Base-by-base conservation (phyloP, 2,113 vertebrate genomes). In the Hippolais icterina region DNA sequence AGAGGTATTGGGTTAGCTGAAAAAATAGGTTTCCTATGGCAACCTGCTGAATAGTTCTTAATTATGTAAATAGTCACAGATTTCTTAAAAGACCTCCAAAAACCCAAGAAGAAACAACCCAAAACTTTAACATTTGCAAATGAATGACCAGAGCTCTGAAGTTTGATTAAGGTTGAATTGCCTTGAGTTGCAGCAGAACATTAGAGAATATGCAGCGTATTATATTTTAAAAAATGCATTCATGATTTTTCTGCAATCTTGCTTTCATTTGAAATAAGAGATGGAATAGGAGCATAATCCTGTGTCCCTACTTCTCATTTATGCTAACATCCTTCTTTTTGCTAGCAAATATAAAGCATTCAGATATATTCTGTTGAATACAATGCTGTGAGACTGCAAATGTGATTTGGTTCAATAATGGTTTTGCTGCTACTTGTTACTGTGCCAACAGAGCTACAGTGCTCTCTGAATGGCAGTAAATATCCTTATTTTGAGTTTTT, bases 41-140 rank as follows among this genome's bases (percentile, higher is more conserved):
- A 97, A 83, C 78, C 33, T 68, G 68, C 52, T 86, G 71, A 92
- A 93, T 86, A 77, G 59, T 78, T 94, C 54, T 96, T 95, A 96
- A 57, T 85, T 84, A 89, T 70, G 85, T 87, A 76, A 85, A 60
- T 76, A 83, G 47, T 92, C 78, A 93, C 27, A 84, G 87, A 85
- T 69, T 72, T 83, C 4, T 50, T 42, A 17, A n/a, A 71, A 47
- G 29, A 16, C 0, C 0, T 10, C 29, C 21, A 1, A 44, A 59
- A 60, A 0, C 4, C 5, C 7, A 8, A 47, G 70, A 78, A 41
- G 28, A 52, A 89, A 41, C 41, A 27, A 69, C 3, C 17, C 49
- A 49, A 39, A 53, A n/a, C 33, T 44, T 88, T 83, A 70, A 69
- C 21, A 81, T 87, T 91, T 90, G 88, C 87, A 95, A 96, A 83